Conservation (phyloP, 2,888 invertebrate genomes). For the Perdita meconis region DNA sequence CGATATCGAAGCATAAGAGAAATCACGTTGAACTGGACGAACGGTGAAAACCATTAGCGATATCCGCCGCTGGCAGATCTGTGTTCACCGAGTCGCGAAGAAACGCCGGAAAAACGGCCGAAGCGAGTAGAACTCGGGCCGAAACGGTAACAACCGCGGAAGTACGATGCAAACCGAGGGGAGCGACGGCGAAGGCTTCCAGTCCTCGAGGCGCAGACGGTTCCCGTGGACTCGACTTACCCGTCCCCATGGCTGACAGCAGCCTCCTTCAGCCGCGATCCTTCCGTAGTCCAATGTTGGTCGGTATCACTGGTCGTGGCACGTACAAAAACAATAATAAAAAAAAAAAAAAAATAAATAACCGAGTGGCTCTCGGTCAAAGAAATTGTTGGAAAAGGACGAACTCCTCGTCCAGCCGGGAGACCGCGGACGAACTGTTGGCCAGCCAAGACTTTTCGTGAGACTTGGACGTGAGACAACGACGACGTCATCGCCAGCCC, state of each 20-base stretch:
- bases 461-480: constrained; percentile 79
- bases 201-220: constrained; percentile 40
- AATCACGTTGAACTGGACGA: too few species aligned
- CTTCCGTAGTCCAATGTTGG: constrained; percentile 72
- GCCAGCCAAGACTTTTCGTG: constrained; percentile 78
- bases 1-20: too few species aligned
- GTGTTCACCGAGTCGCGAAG: constrained; percentile 5
- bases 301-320: constrained; percentile 66
- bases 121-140: not conserved
- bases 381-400: constrained; percentile 48
- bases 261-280: constrained; percentile 78
- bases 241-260: constrained; percentile 82
- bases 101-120: not conserved
- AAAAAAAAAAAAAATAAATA: constrained; percentile 52
- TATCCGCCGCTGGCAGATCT: not conserved
- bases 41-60: not conserved
- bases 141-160: constrained; percentile 7
- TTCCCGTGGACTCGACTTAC: constrained; percentile 73
- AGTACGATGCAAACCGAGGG: constrained; percentile 6
- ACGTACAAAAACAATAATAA: constrained; percentile 57
- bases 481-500: constrained; percentile 78
- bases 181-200: not conserved
- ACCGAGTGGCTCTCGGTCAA: constrained; percentile 52
- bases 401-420: constrained; percentile 79
- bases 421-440: constrained; percentile 83